Evolutionary conservation across 37 sponge, comb jelly and placozoan genomes (phyloP).

Genomic region (Chondrosia reniformis): DNA sequence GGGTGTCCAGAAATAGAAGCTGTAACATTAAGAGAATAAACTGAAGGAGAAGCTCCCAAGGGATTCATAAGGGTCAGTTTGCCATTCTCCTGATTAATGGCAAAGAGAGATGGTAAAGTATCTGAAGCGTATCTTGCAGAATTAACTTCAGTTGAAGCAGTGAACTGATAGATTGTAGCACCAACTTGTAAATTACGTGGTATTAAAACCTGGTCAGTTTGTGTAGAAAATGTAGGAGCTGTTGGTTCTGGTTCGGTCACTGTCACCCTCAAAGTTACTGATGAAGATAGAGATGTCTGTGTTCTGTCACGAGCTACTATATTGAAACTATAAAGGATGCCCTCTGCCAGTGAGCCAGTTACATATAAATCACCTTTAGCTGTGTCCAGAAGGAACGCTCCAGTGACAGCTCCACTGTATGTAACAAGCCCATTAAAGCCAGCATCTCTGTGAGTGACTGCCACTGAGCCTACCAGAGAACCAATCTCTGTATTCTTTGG

Average conservation of each 20-base stretch:
- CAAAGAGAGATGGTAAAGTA: constrained; percentile 23
- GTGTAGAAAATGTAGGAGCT: constrained; percentile 41
- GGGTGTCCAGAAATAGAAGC: constrained; percentile 43
- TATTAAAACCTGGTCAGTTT: constrained; percentile 24
- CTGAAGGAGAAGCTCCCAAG: not conserved
- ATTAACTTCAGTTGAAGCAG: constrained; percentile 11
- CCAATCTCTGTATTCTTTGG: not conserved
- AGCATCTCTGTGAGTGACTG: not conserved
- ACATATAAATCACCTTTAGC: not conserved
- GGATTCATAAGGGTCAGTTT: constrained; percentile 2
- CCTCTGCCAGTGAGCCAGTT: not conserved
- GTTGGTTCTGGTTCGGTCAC: constrained; percentile 22
- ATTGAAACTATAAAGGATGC: constrained; percentile 13
- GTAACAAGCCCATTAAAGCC: constrained; percentile 18
- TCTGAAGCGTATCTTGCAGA: constrained; percentile 29
- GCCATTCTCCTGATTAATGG: constrained; percentile 22
- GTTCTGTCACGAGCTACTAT: constrained; percentile 24
- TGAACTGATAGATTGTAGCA: not conserved
- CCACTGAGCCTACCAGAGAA: not conserved
- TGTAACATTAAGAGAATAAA: constrained; percentile 34
- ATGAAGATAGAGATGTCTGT: too few relatives aligned
- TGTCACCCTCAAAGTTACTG: not conserved
- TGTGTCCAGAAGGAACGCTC: not conserved
- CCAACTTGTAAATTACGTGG: constrained; percentile 28
- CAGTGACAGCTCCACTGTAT: not conserved